phyloP scores from a whole-genome alignment of 2,888 invertebrate genomes.

The Drosophila differens region DNA sequence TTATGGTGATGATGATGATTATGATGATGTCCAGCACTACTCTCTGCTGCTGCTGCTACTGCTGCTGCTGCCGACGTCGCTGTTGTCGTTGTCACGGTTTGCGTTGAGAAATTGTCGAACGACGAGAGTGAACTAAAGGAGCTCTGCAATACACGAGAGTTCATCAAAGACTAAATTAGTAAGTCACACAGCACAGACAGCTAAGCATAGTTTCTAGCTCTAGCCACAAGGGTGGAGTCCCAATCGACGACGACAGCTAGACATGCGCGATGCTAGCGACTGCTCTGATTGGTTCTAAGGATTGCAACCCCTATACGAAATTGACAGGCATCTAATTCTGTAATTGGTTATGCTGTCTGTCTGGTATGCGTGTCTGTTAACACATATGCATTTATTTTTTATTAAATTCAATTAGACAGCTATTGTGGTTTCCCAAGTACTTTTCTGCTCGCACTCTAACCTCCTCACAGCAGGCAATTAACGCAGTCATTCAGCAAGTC shows the following conservation, averaged over 20 bases:
- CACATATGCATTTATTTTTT: constrained; percentile 3
- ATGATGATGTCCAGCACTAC: constrained; percentile 70
- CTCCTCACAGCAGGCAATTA: constrained; percentile 65
- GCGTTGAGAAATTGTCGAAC: constrained; percentile 85
- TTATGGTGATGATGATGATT: constrained; percentile 57
- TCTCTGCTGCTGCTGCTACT: constrained; percentile 48
- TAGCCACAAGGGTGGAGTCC: constrained; percentile 58
- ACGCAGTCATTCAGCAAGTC: constrained; percentile 44
- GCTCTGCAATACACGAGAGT: constrained; percentile 82
- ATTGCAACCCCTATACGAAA: constrained; percentile 61
- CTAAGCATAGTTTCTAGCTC: constrained; percentile 18
- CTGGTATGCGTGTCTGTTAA: neutral
- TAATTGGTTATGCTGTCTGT: constrained; percentile 67
- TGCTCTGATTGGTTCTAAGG: constrained; percentile 58
- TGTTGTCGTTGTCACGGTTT: constrained; percentile 77
- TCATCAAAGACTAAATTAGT: constrained; percentile 67
- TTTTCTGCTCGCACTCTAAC: neutral
- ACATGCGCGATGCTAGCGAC: constrained; percentile 62
- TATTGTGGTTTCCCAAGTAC: constrained; percentile 41
- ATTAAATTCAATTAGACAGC: constrained; percentile 44
- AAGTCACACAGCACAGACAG: neutral
- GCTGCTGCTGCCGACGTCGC: constrained; percentile 59
- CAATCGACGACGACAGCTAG: constrained; percentile 24
- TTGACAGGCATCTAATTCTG: constrained; percentile 24
- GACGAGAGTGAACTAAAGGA: constrained; percentile 85